Evolutionary conservation across 2,113 vertebrate species (phyloP), one percentile per base, ranked within the genome.

Genomic region (Ornithorhynchus anatinus): DNA sequence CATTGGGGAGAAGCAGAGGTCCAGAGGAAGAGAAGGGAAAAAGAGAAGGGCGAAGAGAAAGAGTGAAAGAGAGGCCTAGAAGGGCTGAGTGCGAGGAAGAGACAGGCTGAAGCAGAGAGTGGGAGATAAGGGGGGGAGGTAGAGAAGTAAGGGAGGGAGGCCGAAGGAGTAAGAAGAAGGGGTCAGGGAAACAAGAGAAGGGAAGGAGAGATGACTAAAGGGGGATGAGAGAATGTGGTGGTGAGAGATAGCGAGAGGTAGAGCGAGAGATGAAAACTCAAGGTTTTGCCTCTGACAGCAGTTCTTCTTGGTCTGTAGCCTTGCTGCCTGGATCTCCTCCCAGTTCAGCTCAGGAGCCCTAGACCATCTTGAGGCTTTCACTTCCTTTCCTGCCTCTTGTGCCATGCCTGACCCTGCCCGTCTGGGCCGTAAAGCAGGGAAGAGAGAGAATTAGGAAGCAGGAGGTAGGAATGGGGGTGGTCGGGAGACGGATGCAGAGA

Each of bases 271-370:
- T 65, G 45, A 72, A 82, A 81, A 11, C 59, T 74, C 64, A 77
- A 81, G 62, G 76, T 74, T 80, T 19, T 62, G 85, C 86, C 81
- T 81, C 75, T 44, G 23, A 71, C 80, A 85, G 82, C 68, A 79
- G 80, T 82, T 54, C 75, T 59, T 80, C 82, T 88, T 85, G 82
- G 84, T 82, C 84, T 56, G 85, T 69, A 37, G 73, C 82, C 27
- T 5, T 39, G 68, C 73, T 42, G 80, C 81, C 71, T 74, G 76
- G 78, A 85, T 82, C 71, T 78, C 76, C 68, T 40, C 65, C 5
- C 80, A 82, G 75, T 64, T 50, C 42, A 0, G 72, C 58, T 66
- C 23, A 0, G 73, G 63, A 81, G 69, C 57, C 2, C 13, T 36
- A 48, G 69, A 23, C n/a, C 79, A 79, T 83, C 80, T 1, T 75